Percentiles rank a stretch among this genome's conserved stretches.
Conservation (phyloP, 2,797 vertebrate species). For the Helostoma temminkii region DNA sequence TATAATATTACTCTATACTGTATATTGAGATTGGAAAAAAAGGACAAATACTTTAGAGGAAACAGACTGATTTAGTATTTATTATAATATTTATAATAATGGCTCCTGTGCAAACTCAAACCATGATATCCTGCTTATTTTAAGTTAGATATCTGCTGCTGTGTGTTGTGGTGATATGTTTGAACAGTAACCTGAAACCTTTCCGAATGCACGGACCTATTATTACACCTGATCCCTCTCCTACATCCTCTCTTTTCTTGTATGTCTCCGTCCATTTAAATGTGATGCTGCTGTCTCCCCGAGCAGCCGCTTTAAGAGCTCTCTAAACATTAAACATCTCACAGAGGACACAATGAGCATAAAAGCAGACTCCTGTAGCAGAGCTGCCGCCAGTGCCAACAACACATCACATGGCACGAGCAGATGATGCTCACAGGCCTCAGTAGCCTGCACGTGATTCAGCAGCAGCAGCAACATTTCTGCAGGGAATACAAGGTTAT, state of each 20-base stretch:
- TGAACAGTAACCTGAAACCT: constrained; percentile 36
- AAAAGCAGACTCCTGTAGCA: constrained; percentile 10
- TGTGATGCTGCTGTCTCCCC: background rate
- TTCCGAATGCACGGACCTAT: background rate
- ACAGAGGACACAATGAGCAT: background rate
- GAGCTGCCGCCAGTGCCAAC: constrained; percentile 41
- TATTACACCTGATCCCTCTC: background rate
- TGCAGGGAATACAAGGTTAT: constrained; percentile 62
- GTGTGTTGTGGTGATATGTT: constrained; percentile 40
- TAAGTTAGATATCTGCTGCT: too few relatives aligned
- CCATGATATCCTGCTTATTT: too few relatives aligned
- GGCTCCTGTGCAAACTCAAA: too few relatives aligned
- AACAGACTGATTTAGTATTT: too few relatives aligned
- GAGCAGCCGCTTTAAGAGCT: background rate
- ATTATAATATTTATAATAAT: too few relatives aligned
- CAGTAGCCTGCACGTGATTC: constrained; percentile 71
- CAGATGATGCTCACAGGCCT: constrained; percentile 68
- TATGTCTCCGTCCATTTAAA: background rate
- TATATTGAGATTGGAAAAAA: too few relatives aligned
- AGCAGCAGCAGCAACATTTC: constrained; percentile 48
- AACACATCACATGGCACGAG: constrained; percentile 66
- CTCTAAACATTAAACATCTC: constrained; percentile 8
- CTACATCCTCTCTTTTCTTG: background rate
- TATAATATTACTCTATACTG: too few relatives aligned
- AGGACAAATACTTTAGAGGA: too few relatives aligned